Evolutionary conservation across 2,113 vertebrate genomes (phyloP), one percentile per base, ranked within the genome.

Genomic region (Henicopernis longicauda): DNA sequence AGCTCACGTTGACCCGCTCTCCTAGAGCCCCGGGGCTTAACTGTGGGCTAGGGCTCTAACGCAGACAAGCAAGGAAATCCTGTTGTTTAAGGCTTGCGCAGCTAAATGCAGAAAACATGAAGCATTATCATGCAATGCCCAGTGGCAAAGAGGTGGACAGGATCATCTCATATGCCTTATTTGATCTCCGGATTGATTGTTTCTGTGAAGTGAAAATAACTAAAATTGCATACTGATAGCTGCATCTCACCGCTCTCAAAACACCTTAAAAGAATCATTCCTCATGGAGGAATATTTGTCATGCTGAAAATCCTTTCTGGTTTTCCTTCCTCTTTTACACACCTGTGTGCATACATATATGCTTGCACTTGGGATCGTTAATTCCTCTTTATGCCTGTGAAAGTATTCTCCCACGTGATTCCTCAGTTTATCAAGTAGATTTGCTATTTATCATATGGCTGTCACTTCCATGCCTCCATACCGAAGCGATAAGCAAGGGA

Each of bases 381-480:
- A 86, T 86, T 77, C 79, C 45, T 72, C 71, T 67, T 94, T 66
- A 32, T 73, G 82, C 55, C 44, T 96, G 76, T 73, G 50, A 52
- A 63, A 61, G 16, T 66, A 54, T 45, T 52, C 52, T 91, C 63
- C 54, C 7, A 3, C 0, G 2, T 54, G 40, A 50, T 82, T 95
- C 77, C 44, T 86, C 74, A 50, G 17, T 15, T 87, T 42, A 54
- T 74, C 47, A 61, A 62, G 49, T 40, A 26, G 22, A 34, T 83
- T 59, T 83, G 42, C 27, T 62, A 2, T 86, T 88, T 93, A 32
- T 88, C 54, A 34, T 44, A 20, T 5, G 32, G 74, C 74, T 78
- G 62, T 49, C 72, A 52, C 67, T 73, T 79, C 70, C 15, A 16
- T 65, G 86, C 29, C n/a, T 92, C 71, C 62, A 31, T 34, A 21